phyloP scores from a whole-genome alignment of 2,888 invertebrate genomes.

The Patella depressa region DNA sequence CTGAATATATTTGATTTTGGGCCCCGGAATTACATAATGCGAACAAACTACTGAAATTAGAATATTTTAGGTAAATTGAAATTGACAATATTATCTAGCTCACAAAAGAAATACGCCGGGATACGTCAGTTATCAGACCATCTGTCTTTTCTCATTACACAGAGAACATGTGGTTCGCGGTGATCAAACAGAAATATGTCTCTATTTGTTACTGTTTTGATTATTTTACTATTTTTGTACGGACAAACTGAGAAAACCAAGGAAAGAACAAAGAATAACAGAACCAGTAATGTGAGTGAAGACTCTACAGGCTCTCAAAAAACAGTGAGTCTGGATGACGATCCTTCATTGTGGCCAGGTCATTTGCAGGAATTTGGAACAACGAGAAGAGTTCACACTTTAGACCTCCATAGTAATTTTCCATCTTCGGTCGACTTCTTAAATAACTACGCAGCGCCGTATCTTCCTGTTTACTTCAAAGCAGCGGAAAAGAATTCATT shows the following conservation, averaged over 20 bases:
- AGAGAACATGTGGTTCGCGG: too few relatives aligned
- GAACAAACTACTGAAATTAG: too few relatives aligned
- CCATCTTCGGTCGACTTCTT: conserved; percentile 13
- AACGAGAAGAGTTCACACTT: not conserved
- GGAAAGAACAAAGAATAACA: not conserved
- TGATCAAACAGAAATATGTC: too few relatives aligned
- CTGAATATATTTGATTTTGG: too few relatives aligned
- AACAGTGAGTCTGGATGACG: not conserved
- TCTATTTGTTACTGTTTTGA: too few relatives aligned
- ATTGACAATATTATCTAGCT: too few relatives aligned
- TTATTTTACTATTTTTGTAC: too few relatives aligned
- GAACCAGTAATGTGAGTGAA: not conserved
- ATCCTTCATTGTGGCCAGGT: conserved; percentile 4
- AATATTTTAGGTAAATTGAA: too few relatives aligned
- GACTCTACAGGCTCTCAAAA: not conserved
- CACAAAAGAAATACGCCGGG: too few relatives aligned
- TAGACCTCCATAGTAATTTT: conserved; percentile 2
- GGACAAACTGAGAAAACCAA: not conserved
- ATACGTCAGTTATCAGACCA: too few relatives aligned
- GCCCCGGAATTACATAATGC: too few relatives aligned
- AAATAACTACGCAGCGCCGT: conserved; percentile 17
- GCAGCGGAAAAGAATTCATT: not conserved
- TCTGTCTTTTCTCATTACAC: too few relatives aligned
- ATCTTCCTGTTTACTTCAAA: conserved; percentile 15
- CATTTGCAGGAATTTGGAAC: not conserved